Evolutionary conservation across 37 sponge, comb jelly and placozoan species (phyloP), one percentile per base, ranked within the genome.

Genomic region (Petrosia ficiformis): DNA sequence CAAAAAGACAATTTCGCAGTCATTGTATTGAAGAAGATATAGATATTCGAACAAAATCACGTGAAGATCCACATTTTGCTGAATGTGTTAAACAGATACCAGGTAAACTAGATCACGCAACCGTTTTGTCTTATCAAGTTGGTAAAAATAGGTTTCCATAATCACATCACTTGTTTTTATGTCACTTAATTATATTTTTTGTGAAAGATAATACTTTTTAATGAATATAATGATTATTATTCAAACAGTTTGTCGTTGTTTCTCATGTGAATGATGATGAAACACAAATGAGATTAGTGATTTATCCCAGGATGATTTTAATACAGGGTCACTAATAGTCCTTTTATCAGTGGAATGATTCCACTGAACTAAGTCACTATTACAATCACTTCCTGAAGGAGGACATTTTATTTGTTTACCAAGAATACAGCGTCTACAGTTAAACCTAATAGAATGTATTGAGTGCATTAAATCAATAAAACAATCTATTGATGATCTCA

Each of bases 61-160:
- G 30, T 6, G 74, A 42, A 24, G 77, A 84, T 67, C 88, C 88
- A 29, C 85, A 90, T 30, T 77, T 90, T 82, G 76, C 87, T 22
- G 56, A n/a, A 0, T 39, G 32, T n/a, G 22, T 87, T 6, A 71
- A 80, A 31, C 19, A 48, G 14, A 25, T 75, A 22, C 57, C 78
- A 19, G 92, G 95, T 3, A 95, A 95, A 63, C 68, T 95, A 33
- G 95, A 95, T 33, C 95, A 95, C 44, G 95, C 95, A 14, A 67
- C 91, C 29, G 77, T 88, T 2, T 92, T 88, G 1, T 84, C 92
- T 1, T 87, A 68, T 70, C 78, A 84, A 68, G 89, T 91, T 8
- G 81, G 85, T 33, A 10, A 70, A 5, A 80, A 86, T 43, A 8
- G 8, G 14, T 48, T 19, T 8, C 54, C 8, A 48, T 48, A 48